These are phyloP conservation scores for Hylaeus volcanicus DNA, from an alignment of 1,140 invertebrate species.

Conservation along the genomic window DNA sequence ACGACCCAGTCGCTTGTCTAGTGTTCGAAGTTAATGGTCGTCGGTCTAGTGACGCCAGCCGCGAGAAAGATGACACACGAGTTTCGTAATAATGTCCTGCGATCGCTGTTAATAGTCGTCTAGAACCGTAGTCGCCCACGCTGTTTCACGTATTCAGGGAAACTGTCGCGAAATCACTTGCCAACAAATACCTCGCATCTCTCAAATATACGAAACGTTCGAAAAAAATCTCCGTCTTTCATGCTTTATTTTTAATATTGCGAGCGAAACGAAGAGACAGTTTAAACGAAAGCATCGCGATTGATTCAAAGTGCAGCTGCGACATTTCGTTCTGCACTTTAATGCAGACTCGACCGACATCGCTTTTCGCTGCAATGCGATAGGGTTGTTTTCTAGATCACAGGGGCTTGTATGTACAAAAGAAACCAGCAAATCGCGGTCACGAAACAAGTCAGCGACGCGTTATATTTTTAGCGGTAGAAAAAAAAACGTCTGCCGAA, in stretches of 20 bases:
- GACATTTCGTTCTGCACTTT: not conserved
- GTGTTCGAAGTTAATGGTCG: not conserved
- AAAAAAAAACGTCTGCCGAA: not conserved
- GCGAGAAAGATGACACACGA: not conserved
- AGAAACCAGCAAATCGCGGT: not conserved
- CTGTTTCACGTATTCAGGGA: slow-evolving; percentile 27
- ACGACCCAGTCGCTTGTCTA: not conserved
- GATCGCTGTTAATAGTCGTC: not conserved
- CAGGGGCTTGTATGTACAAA: not conserved
- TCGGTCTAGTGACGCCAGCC: not conserved
- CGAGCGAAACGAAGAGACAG: too few relatives aligned
- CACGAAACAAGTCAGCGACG: not conserved
- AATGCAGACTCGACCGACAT: not conserved
- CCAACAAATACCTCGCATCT: not conserved
- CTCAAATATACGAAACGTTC: too few relatives aligned
- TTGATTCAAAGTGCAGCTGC: not conserved
- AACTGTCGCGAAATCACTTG: not conserved
- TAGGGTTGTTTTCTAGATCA: slow-evolving; percentile 9
- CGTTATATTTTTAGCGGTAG: slow-evolving; percentile 1
- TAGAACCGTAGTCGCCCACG: slow-evolving; percentile 15
- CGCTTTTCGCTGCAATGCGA: too few relatives aligned
- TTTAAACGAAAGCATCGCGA: not conserved
- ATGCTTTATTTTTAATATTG: too few relatives aligned
- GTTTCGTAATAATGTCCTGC: slow-evolving; percentile 14
- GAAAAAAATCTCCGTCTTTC: too few relatives aligned